Conservation (phyloP, 1,140 invertebrate genomes). For the Andricus grossulariae region DNA sequence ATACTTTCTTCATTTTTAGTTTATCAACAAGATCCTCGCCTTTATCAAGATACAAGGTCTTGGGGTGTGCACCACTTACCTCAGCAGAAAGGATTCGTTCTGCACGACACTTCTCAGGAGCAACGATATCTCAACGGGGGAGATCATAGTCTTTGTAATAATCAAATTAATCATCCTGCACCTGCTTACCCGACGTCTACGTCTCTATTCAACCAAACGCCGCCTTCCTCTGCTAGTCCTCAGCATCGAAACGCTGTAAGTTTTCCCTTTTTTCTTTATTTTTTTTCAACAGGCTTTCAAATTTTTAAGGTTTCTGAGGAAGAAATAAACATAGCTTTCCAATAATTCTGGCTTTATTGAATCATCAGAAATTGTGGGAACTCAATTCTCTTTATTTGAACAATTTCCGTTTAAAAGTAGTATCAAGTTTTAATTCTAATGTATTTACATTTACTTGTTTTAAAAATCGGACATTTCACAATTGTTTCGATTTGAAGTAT, state of each 20-base stretch:
- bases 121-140: conserved; percentile 74
- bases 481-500: no score
- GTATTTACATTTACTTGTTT: no score
- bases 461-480: no score
- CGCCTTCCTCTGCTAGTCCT: conserved; percentile 72
- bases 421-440: no score
- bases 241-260: conserved; percentile 74
- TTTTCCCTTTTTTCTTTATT: conserved; percentile 34
- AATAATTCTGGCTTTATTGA: no score
- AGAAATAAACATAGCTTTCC: no score
- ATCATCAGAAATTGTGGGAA: no score
- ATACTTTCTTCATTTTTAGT: conserved; percentile 50
- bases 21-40: conserved; percentile 70
- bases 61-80: conserved; percentile 65
- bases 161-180: conserved; percentile 72
- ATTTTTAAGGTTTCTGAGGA: no score
- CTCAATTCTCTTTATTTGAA: no score
- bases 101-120: conserved; percentile 71
- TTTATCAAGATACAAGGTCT: conserved; percentile 72
- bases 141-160: conserved; percentile 73
- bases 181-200: conserved; percentile 68
- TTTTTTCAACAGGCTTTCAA: no score
- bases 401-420: no score
- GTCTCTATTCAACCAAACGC: conserved; percentile 74
- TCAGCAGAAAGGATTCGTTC: conserved; percentile 72